Percentiles rank a stretch among this genome's conserved stretches.
Conservation (phyloP, 1,140 invertebrate species). For the Cydia strobilella region DNA sequence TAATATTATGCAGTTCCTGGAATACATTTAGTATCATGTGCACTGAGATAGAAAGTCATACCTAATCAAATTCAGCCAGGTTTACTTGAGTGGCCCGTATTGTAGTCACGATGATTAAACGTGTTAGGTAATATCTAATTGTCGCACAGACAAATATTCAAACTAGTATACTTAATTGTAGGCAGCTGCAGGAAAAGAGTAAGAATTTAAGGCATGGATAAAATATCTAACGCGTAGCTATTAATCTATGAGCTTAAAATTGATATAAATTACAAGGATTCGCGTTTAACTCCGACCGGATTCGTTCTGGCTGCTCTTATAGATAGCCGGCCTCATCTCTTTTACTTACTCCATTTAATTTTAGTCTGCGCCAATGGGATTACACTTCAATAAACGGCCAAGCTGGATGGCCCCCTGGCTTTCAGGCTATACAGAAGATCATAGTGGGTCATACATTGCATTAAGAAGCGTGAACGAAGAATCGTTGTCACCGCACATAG, state of each 20-base stretch:
- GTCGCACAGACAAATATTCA: background rate
- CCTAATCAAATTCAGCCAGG: no score
- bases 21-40: slow-evolving; percentile 35
- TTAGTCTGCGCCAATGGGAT: background rate
- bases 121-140: no score
- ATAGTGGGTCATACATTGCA: background rate
- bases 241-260: slow-evolving; percentile 27
- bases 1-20: background rate
- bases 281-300: background rate
- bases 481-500: no score
- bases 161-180: background rate
- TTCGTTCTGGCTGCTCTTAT: slow-evolving; percentile 3
- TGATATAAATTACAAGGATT: slow-evolving; percentile 26
- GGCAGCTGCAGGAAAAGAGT: slow-evolving; percentile 8
- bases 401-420: background rate
- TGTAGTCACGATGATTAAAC: no score
- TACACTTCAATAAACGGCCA: background rate
- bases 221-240: background rate
- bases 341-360: slow-evolving; percentile 24
- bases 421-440: background rate
- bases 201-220: background rate
- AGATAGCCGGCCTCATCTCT: slow-evolving; percentile 12
- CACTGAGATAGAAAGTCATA: background rate
- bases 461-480: no score
- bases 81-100: no score